Conservation (phyloP, 1,140 invertebrate genomes). For the Tetranychus urticae region DNA sequence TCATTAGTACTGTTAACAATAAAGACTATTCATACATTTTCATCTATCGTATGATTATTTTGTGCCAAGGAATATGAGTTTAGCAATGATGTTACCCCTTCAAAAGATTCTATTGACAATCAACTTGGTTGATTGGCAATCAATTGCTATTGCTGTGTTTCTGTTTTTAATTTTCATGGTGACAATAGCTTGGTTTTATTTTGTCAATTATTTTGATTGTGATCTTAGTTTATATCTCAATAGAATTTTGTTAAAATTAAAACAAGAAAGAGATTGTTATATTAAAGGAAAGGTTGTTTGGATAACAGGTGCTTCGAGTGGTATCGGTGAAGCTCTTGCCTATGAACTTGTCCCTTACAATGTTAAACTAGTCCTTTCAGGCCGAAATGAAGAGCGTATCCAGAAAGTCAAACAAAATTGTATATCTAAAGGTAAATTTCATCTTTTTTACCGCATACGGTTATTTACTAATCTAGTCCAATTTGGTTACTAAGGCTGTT, state of each 20-base stretch:
- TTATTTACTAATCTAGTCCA: background rate
- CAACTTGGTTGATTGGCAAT: too few species aligned
- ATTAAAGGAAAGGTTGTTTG: constrained; percentile 42
- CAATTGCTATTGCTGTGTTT: too few species aligned
- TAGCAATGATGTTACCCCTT: too few species aligned
- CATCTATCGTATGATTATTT: too few species aligned
- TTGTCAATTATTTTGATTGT: background rate
- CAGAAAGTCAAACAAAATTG: constrained; percentile 44
- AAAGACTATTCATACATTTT: too few species aligned
- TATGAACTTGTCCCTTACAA: constrained; percentile 40
- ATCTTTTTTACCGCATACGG: background rate
- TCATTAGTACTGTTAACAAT: too few species aligned
- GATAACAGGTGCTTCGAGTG: constrained; percentile 63
- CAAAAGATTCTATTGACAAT: too few species aligned
- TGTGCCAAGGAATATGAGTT: too few species aligned
- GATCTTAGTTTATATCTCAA: background rate
- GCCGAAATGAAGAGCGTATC: constrained; percentile 39
- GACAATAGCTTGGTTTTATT: background rate
- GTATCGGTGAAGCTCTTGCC: constrained; percentile 38
- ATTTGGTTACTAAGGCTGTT: background rate
- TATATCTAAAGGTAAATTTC: background rate
- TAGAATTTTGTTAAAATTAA: background rate
- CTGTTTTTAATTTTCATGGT: background rate
- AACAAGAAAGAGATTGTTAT: background rate
- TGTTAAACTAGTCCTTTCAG: constrained; percentile 47